Evolutionary conservation across 2,888 invertebrate genomes (phyloP).

Genomic region (Rhamphomyia laevipes): DNA sequence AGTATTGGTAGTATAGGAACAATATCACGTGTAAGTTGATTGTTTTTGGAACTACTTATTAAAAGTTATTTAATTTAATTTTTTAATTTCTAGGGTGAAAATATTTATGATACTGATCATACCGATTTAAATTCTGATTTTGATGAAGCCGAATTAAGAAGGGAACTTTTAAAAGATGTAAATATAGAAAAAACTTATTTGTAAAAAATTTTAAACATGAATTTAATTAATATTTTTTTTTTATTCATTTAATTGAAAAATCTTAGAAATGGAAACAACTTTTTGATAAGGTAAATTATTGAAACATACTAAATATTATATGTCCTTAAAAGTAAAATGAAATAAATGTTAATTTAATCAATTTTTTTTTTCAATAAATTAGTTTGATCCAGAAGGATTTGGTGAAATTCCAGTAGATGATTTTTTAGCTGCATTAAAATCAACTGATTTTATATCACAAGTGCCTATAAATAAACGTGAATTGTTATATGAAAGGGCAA

Average conservation of each 20-base stretch:
- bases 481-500: conserved; percentile 60
- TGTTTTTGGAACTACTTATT: too few species aligned
- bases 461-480: conserved; percentile 65
- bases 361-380: background rate
- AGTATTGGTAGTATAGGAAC: conserved; percentile 50
- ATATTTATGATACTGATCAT: conserved; percentile 64
- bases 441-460: conserved; percentile 64
- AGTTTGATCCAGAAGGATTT: conserved; percentile 89
- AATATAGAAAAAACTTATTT: conserved; percentile 34
- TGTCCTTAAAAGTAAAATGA: background rate
- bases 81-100: conserved; percentile 38
- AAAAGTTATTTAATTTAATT: conserved; percentile 1
- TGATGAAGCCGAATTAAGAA: conserved; percentile 64
- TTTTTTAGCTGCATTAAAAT: conserved; percentile 63
- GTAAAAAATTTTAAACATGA: background rate
- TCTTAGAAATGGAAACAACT: conserved; percentile 82
- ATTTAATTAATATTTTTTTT: conserved; percentile 4
- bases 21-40: conserved; percentile 39
- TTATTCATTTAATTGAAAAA: conserved; percentile 18
- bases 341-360: background rate
- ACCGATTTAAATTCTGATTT: conserved; percentile 69
- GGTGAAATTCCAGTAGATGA: conserved; percentile 84
- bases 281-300: conserved; percentile 68
- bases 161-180: conserved; percentile 70
- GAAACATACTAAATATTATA: background rate